Evolutionary conservation across 2,888 invertebrate species (phyloP).

Genomic region (Pterobdella sp.): DNA sequence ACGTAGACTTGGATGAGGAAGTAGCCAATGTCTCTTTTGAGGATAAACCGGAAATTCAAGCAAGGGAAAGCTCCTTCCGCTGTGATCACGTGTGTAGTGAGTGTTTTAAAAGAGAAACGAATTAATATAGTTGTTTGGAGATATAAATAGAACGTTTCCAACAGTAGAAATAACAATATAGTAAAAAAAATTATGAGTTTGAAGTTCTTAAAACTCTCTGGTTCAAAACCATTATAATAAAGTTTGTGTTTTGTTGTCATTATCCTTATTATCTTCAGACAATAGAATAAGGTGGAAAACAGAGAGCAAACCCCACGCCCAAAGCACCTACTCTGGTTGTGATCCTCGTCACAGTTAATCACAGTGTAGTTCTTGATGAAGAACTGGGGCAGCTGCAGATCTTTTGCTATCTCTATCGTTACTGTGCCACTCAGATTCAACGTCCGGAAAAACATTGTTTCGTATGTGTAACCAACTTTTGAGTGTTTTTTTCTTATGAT

Average conservation of each 20-base stretch:
- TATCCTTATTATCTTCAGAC: too few species aligned
- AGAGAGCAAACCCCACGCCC: too few species aligned
- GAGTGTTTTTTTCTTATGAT: neutral
- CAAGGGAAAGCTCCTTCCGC: constrained; percentile 37
- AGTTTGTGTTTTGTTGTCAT: too few species aligned
- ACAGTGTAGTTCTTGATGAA: constrained; percentile 35
- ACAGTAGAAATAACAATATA: too few species aligned
- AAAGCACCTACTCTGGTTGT: constrained; percentile 37
- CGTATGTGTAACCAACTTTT: constrained; percentile 38
- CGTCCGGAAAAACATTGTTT: constrained; percentile 36
- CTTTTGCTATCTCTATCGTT: constrained; percentile 29
- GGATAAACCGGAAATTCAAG: constrained; percentile 37
- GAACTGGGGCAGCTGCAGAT: constrained; percentile 40
- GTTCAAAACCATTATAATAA: too few species aligned
- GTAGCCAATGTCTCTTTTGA: constrained; percentile 39
- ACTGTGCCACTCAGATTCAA: constrained; percentile 11
- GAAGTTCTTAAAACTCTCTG: too few species aligned
- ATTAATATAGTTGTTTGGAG: too few species aligned
- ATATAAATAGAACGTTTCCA: too few species aligned
- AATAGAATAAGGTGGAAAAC: too few species aligned
- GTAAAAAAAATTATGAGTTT: too few species aligned
- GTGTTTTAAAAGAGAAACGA: neutral
- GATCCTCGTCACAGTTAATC: constrained; percentile 39
- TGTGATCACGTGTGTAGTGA: neutral
- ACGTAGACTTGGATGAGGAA: constrained; percentile 40